Percentiles rank a stretch among this genome's conserved stretches.
Conservation (phyloP, 92 coral and sea anemone species). For the Anthopleura xanthogrammica region DNA sequence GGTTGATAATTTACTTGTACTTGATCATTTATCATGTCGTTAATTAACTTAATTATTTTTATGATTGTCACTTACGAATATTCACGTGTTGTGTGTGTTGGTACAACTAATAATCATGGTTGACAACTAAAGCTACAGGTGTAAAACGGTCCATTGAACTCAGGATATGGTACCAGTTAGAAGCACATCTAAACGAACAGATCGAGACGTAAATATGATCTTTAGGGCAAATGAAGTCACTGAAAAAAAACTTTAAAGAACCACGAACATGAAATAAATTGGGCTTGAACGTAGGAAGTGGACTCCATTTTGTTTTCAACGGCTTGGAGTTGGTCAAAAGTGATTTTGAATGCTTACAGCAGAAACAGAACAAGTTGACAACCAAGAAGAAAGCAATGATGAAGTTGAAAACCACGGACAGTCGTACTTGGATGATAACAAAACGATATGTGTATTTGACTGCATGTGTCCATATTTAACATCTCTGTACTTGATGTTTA, state of each 20-base stretch:
- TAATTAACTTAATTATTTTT: too few relatives aligned
- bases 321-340: neutral
- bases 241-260: neutral
- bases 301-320: neutral
- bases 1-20: too few relatives aligned
- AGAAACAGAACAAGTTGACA: slow-evolving; percentile 1
- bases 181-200: neutral
- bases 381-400: neutral
- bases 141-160: slow-evolving; percentile 22
- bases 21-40: too few relatives aligned
- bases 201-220: neutral
- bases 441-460: neutral
- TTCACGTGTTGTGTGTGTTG: too few relatives aligned
- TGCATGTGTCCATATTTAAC: slow-evolving; percentile 12
- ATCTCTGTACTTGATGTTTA: slow-evolving; percentile 48
- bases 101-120: neutral
- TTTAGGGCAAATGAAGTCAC: neutral
- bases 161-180: neutral
- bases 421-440: neutral
- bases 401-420: neutral
- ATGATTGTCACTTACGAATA: too few relatives aligned
- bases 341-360: neutral
- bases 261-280: neutral
- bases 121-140: neutral
- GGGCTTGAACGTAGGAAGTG: neutral